phyloP scores from a whole-genome alignment of 2,113 vertebrate genomes.

The Psilopsiagon aymara region DNA sequence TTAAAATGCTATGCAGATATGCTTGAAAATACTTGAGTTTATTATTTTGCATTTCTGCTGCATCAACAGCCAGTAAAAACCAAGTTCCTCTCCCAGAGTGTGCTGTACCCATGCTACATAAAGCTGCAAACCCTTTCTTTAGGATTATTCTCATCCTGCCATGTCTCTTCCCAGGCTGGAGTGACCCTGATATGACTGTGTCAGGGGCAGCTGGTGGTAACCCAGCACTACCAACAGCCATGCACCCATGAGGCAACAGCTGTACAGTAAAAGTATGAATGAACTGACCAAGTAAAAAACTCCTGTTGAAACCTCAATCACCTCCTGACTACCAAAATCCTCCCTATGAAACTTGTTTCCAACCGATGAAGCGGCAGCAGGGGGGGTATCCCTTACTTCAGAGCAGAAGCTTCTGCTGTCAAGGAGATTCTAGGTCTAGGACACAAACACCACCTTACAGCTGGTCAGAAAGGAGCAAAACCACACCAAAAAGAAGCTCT shows the following conservation, averaged over 20 bases:
- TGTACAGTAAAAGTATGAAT: background rate
- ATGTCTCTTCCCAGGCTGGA: background rate
- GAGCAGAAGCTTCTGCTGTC: background rate
- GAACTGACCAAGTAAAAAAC: background rate
- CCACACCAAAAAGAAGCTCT: background rate
- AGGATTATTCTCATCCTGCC: background rate
- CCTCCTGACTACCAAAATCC: background rate
- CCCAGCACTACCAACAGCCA: background rate
- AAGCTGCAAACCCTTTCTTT: background rate
- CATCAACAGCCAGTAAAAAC: background rate
- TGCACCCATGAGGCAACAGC: background rate
- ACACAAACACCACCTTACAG: background rate
- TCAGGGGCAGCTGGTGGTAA: background rate
- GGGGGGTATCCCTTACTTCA: background rate
- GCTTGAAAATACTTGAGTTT: background rate
- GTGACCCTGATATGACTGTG: background rate
- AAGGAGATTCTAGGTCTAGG: background rate
- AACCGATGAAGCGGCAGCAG: background rate
- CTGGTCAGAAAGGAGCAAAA: background rate
- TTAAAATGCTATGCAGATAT: background rate
- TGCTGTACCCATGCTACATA: accelerated
- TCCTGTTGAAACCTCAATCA: accelerated
- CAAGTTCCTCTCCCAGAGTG: background rate
- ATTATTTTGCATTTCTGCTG: background rate
- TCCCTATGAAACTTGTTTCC: background rate